Evolutionary conservation across 2,888 invertebrate genomes (phyloP).

Genomic region (Heteromurus nitidus): DNA sequence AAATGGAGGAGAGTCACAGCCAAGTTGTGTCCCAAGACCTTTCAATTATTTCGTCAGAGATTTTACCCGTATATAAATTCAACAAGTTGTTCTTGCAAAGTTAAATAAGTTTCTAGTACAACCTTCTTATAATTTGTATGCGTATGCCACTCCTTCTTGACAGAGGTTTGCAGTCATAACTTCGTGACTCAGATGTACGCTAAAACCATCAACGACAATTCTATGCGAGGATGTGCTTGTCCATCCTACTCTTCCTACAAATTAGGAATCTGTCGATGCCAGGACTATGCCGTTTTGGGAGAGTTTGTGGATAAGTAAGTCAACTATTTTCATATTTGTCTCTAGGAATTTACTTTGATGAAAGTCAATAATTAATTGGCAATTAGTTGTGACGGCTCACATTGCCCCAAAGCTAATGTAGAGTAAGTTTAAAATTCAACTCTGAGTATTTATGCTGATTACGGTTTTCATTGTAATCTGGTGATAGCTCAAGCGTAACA

Average conservation of each 20-base stretch:
- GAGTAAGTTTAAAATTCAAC: too few species aligned
- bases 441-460: too few species aligned
- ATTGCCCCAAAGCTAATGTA: too few species aligned
- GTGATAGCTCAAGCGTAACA: not conserved
- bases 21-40: slow-evolving; percentile 7
- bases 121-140: not conserved
- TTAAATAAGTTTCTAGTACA: not conserved
- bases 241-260: slow-evolving; percentile 8
- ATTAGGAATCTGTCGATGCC: slow-evolving; percentile 1
- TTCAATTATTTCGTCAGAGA: slow-evolving; percentile 1
- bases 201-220: slow-evolving; percentile 21
- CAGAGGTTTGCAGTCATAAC: slow-evolving; percentile 35
- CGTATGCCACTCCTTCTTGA: not conserved
- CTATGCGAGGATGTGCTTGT: slow-evolving; percentile 11
- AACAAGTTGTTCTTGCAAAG: not conserved
- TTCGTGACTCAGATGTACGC: slow-evolving; percentile 11
- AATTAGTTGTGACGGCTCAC: too few species aligned
- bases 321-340: not conserved
- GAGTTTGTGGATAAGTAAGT: slow-evolving; percentile 32
- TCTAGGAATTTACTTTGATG: too few species aligned
- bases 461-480: too few species aligned
- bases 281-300: slow-evolving; percentile 6
- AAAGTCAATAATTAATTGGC: too few species aligned
- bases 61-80: slow-evolving; percentile 6
- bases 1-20: slow-evolving; percentile 27